Percentiles rank a stretch among this genome's conserved stretches.
Evolutionary conservation across 2,113 vertebrate genomes (phyloP).

Genomic region (Girardinichthys multiradiatus): DNA sequence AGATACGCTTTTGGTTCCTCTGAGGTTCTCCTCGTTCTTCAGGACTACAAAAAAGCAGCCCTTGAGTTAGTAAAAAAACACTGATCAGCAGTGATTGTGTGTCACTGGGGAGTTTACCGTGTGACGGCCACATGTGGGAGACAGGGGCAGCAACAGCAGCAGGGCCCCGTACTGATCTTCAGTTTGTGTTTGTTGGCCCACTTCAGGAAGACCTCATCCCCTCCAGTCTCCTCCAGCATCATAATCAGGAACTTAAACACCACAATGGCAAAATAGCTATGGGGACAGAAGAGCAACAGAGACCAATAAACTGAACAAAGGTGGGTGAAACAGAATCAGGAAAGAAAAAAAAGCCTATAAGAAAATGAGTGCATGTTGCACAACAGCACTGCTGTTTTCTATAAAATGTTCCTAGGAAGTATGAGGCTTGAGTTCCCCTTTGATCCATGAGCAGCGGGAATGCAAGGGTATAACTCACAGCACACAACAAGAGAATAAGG

Average conservation of each 20-base stretch:
- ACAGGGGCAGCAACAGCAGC: slow-evolving; percentile 87
- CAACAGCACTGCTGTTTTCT: slow-evolving; percentile 24
- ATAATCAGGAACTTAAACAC: slow-evolving; percentile 88
- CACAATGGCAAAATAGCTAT: slow-evolving; percentile 86
- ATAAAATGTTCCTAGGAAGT: slow-evolving; percentile 2
- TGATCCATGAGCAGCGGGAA: not conserved
- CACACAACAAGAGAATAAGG: slow-evolving; percentile 2
- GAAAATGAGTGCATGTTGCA: not conserved
- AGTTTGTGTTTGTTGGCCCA: slow-evolving; percentile 73
- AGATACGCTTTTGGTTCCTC: too few species aligned
- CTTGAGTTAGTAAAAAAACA: not conserved
- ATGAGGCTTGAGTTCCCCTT: not conserved
- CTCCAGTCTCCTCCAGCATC: slow-evolving; percentile 87
- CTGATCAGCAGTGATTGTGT: not conserved
- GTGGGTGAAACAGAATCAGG: not conserved
- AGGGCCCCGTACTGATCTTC: slow-evolving; percentile 84
- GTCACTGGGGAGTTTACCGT: slow-evolving; percentile 67
- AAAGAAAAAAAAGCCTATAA: not conserved
- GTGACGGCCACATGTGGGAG: slow-evolving; percentile 81
- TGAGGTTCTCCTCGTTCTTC: not conserved
- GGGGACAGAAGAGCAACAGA: not conserved
- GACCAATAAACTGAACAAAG: not conserved
- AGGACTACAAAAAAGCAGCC: not conserved
- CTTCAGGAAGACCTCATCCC: slow-evolving; percentile 81
- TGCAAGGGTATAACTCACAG: not conserved